Base-by-base conservation (phyloP, 64 coral and sea anemone species). In the Montipora sp. region DNA sequence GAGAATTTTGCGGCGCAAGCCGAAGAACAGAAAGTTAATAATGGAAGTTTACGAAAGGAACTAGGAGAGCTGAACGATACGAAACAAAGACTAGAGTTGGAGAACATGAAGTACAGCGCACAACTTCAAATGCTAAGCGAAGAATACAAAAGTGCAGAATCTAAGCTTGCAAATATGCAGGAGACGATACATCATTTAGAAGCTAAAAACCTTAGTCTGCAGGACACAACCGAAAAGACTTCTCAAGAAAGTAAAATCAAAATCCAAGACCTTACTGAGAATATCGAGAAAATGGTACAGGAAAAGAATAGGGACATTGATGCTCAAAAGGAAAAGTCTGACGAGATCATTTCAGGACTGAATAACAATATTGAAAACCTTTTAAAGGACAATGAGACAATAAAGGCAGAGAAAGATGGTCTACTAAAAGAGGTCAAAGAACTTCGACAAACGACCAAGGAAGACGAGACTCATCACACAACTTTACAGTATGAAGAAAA, bases 311-410 rank as follows among this genome's bases (percentile, higher is more conserved):
- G 5, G 21, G 43, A 43, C 10, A 60, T 48, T 68, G 63, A 72
- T 13, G 61, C 65, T 4, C 47, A 87, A 48, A 81, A 87, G 77
- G 23, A 90, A 81, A 89, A 36, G 45, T 72, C 89, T n/a, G 77
- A 83, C 69, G 87, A 90, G 22, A 48, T 69, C 16, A 77, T 87
- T 44, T 58, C 48, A 57, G 51, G 85, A 24, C 76, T 90, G 5
- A 75, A 93, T 87, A 67, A 96, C 66, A 89, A 93, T 49, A 87
- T 75, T n/a, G 74, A 90, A 93, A 55, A 46, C 48, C 91, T 96
- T 90, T 79, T 71, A 55, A 80, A 87, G 65, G 95, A 96, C 5
- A 84, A 51, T 2, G 79, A 89, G 11, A 88, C 89, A 24, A 59
- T 65, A 8, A 88, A 50, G 78, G 89, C 79, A 15, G 90, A 89